Base-by-base conservation (phyloP, 2,888 invertebrate species). In the Apeira syringaria region DNA sequence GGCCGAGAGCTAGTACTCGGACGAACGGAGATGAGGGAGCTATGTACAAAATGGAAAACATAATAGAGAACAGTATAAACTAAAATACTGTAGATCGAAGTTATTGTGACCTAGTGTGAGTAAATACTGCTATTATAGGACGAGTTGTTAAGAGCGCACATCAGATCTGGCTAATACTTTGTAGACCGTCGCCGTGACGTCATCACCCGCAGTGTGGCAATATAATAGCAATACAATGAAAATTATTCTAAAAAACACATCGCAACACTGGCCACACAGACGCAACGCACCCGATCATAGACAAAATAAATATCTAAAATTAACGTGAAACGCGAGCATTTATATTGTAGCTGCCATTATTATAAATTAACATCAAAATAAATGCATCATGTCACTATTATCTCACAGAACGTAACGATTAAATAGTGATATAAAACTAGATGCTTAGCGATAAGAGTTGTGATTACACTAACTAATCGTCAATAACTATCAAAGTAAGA, bases 361-460 rank as follows among this genome's bases (percentile, higher is more conserved):
- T 74, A 82, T 85, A 85, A 87, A 86, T 84, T 87, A 88, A 84
- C 85, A 85, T 83, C 79, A 64, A 86, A 86, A 88, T 89, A 89
- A 89, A 89, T 89, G 89, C 89, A 88, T 87, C 86, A 85, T 75
- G 87, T 87, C 85, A 88, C 88, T 84, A 79, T 82, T 79, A 86
- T 85, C 84, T 87, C 81, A 75, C 74, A 65, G 79, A 84, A 85
- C 80, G 79, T 85, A 86, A 84, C 78, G 65, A 80, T 70, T 64
- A 75, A 67, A 80, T 74, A 80, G 75, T 77, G 76, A 75, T 77
- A 39, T 77, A 80, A 64, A 80, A 76, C 84, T 85, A 85, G 80
- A 77, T 70, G 78, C 80, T 77, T 82, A 85, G 77, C 71, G 67
- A 71, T 77, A 79, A 73, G 69, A 80, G 74, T 72, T 70, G 79